A percentile compares a stretch with the other conserved stretches of the same genome.
Conservation (phyloP, 2,888 invertebrate genomes). For the Sarcophaga subvicina region DNA sequence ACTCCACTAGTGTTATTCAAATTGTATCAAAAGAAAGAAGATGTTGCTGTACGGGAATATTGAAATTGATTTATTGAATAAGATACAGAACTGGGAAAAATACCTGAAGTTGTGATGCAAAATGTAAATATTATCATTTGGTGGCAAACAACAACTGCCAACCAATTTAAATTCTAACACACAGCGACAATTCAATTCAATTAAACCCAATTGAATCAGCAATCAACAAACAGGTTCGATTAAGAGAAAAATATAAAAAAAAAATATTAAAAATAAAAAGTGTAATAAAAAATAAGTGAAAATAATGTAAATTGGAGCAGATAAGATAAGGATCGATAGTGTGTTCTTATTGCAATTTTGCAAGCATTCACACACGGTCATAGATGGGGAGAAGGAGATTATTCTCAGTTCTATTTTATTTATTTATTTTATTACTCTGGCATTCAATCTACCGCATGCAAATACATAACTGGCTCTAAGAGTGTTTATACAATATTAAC, state of each 20-base stretch:
- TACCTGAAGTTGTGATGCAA: background rate
- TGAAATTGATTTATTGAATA: constrained; percentile 54
- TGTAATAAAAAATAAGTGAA: no score
- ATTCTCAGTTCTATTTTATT: no score
- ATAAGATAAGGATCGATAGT: no score
- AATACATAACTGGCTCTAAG: no score
- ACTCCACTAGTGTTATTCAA: background rate
- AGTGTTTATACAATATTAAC: no score
- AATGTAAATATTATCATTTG: constrained; percentile 39
- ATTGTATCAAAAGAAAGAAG: background rate
- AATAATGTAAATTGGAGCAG: no score
- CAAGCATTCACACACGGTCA: no score
- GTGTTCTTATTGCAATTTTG: no score
- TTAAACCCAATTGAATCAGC: constrained; percentile 61
- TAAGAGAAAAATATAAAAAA: background rate
- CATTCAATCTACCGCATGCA: no score
- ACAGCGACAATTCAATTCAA: constrained; percentile 70
- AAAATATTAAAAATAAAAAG: background rate
- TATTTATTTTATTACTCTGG: no score
- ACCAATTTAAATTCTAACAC: constrained; percentile 63
- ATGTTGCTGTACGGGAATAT: constrained; percentile 40
- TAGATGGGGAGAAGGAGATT: no score
- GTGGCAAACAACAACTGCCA: constrained; percentile 38
- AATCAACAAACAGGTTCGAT: constrained; percentile 69
- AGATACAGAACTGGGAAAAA: background rate